A percentile compares a stretch with the other conserved stretches of the same genome.
Conservation (phyloP, 2,797 vertebrate genomes). For the Amphiprion clarkii region DNA sequence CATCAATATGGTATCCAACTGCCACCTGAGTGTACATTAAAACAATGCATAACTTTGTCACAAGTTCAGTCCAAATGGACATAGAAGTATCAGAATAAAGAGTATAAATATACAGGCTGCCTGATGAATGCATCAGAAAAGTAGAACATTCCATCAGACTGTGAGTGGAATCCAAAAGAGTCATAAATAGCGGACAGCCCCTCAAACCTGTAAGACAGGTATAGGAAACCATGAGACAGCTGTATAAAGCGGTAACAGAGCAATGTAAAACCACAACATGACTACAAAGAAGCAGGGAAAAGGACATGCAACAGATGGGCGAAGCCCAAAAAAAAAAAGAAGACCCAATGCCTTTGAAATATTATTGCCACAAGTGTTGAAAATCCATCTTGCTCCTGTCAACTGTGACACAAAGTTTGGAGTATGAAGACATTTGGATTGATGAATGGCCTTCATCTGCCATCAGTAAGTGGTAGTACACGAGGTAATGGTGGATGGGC, state of each 20-base stretch:
- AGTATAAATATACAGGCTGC: not conserved
- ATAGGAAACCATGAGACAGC: constrained; percentile 1
- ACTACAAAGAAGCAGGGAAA: not conserved
- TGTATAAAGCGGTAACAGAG: not conserved
- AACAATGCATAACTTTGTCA: not conserved
- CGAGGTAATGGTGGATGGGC: constrained; percentile 49
- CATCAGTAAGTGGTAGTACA: constrained; percentile 47
- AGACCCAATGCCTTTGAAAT: constrained; percentile 23
- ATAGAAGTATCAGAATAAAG: not conserved
- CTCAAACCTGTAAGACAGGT: not conserved
- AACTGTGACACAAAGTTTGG: constrained; percentile 53
- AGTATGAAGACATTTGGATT: constrained; percentile 57
- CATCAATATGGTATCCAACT: not conserved
- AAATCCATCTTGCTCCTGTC: constrained; percentile 55
- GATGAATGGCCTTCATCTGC: constrained; percentile 60
- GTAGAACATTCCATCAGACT: not conserved
- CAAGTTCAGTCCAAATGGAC: not conserved
- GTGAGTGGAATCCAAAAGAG: not conserved
- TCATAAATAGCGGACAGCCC: not conserved
- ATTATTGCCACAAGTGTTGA: constrained; percentile 36
- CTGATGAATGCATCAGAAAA: not conserved
- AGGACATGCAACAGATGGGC: constrained; percentile 29
- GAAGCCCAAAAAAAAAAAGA: not conserved
- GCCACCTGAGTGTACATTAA: not conserved
- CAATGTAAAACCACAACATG: constrained; percentile 3